A percentile compares a stretch with the other conserved stretches of the same genome.
Evolutionary conservation across 2,888 invertebrate species (phyloP).

Genomic region (Nomada ruficornis): DNA sequence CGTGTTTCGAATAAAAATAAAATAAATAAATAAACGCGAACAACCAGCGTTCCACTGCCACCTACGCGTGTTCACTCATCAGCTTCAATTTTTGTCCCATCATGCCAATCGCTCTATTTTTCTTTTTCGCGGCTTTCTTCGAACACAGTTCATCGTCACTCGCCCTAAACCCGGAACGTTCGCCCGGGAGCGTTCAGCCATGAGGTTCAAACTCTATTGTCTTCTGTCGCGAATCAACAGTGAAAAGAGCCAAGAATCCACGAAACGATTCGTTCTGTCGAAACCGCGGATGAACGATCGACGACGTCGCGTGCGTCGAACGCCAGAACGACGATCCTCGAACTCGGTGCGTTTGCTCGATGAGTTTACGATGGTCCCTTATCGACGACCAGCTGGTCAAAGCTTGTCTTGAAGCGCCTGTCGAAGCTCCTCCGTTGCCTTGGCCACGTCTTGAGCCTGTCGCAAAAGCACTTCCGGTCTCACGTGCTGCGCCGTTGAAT

Average conservation of each 20-base stretch:
- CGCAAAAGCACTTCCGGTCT: constrained; percentile 85
- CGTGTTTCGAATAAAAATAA: neutral
- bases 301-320: neutral
- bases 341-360: constrained; percentile 26
- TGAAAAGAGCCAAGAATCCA: neutral
- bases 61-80: neutral
- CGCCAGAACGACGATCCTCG: constrained; percentile 25
- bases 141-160: constrained; percentile 19
- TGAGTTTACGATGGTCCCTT: constrained; percentile 35
- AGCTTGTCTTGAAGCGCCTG: constrained; percentile 91
- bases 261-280: constrained; percentile 12
- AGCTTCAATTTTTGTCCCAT: neutral
- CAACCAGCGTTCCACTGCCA: neutral
- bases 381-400: constrained; percentile 84
- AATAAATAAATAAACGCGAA: neutral
- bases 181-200: neutral
- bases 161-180: constrained; percentile 5
- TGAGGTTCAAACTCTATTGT: constrained; percentile 12
- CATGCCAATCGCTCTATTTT: neutral
- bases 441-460: constrained; percentile 86
- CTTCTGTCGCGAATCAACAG: neutral
- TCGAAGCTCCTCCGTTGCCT: constrained; percentile 91
- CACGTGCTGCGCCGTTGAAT: constrained; percentile 86
- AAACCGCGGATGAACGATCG: neutral
- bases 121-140: neutral